Base-by-base conservation (phyloP, 1,140 invertebrate species). In the Pachypsylla venusta region DNA sequence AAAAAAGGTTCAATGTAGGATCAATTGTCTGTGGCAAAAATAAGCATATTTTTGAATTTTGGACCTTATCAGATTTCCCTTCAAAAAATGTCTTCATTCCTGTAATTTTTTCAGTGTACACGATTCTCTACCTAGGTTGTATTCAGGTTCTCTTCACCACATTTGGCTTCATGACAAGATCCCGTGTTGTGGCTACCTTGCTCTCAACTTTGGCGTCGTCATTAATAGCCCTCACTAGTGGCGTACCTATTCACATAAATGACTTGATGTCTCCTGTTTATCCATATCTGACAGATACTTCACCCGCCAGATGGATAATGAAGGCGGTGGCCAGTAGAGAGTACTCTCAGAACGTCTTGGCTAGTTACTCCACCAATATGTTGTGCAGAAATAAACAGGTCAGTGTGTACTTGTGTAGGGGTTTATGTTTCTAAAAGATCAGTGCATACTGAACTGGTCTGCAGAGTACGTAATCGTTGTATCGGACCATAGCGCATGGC, bases 101-200 rank as follows among this genome's bases (percentile, higher is more conserved):
- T n/a, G n/a, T n/a, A n/a, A n/a, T n/a, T n/a, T n/a, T n/a, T n/a
- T n/a, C 70, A 82, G 83, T 83, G 35, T 81, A 85, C 64, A 89
- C 88, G 78, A 67, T 91, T 26, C 71, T 90, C 5, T 90, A 89
- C 69, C 71, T 92, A 42, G 71, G 89, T 2, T 89, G 88, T 68
- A 69, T 85, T 57, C 81, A 88, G 61, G 80, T 83, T 61, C 70
- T 89, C 7, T 77, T 84, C 48, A 78, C 82, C 27, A 78, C 85
- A 1, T 71, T 85, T 12, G 78, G 82, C 5, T 81, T 85, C 65
- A 62, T 85, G 25, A 71, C 63, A 75, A 82, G 65, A 69, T 78
- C 75, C 74, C 79, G 61, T 64, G 79, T 75, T 3, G 53, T 73
- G n/a, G 72, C 76, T 2, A 70, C 74, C 0, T 67, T 82, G 10